A percentile compares a stretch with the other conserved stretches of the same genome.
These are phyloP conservation scores for Stenodema calcarata DNA, from an alignment of 2,888 invertebrate species.

Conservation along the genomic window DNA sequence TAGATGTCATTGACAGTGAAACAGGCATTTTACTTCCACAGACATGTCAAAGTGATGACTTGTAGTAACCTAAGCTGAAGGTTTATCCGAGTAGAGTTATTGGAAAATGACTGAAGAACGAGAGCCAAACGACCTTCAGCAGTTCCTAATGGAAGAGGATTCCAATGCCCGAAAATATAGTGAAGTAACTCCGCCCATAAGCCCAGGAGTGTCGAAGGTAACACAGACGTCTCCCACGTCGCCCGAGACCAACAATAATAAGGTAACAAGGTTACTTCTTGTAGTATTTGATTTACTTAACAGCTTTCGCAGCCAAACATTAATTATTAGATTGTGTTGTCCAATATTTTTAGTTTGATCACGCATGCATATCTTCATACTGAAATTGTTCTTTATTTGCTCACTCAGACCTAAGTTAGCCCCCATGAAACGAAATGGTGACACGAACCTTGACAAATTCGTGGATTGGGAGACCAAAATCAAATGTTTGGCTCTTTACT, in stretches of 20 bases:
- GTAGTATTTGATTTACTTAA: too few species aligned
- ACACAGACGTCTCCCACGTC: conserved; percentile 59
- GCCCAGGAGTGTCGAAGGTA: conserved; percentile 61
- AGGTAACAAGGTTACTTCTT: background rate
- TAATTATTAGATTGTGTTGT: too few species aligned
- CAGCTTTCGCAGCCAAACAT: background rate
- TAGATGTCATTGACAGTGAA: too few species aligned
- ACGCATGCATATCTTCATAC: too few species aligned
- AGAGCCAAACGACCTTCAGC: conserved; percentile 39
- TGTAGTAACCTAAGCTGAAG: background rate
- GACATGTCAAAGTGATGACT: background rate
- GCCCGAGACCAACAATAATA: conserved; percentile 55
- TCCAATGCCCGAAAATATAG: conserved; percentile 54
- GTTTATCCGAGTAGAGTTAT: background rate
- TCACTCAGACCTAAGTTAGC: too few species aligned
- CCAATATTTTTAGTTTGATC: too few species aligned
- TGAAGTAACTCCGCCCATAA: conserved; percentile 63
- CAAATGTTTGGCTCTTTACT: too few species aligned
- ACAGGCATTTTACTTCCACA: background rate
- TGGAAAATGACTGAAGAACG: conserved; percentile 31
- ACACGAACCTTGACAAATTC: too few species aligned
- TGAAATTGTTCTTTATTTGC: too few species aligned
- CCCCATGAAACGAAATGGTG: too few species aligned
- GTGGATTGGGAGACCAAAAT: too few species aligned
- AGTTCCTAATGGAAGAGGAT: conserved; percentile 32